phyloP scores from a whole-genome alignment of 2,888 invertebrate species.

The Spilosoma lubricipeda region DNA sequence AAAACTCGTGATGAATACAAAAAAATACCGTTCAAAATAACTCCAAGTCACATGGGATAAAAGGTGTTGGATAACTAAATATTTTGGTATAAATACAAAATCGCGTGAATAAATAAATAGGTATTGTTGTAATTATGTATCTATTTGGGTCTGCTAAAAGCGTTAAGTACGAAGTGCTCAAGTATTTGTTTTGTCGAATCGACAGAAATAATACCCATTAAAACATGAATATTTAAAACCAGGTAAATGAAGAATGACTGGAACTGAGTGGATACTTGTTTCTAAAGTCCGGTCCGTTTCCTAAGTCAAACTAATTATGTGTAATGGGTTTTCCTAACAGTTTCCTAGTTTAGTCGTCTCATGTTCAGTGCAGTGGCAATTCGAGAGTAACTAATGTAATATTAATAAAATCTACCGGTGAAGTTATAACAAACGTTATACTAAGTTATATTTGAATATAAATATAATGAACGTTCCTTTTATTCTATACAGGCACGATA shows the following conservation, averaged over 20 bases:
- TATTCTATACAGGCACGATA: conserved; percentile 28
- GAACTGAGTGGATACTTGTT: neutral
- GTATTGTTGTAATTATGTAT: neutral
- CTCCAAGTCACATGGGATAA: conserved; percentile 30
- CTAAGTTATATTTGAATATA: neutral
- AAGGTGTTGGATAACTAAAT: neutral
- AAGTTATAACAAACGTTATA: neutral
- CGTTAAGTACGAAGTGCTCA: neutral
- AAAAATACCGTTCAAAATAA: conserved; percentile 30
- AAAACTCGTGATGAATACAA: conserved; percentile 39
- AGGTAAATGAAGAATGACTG: neutral
- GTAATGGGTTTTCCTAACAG: neutral
- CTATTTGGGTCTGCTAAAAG: neutral
- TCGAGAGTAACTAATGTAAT: neutral
- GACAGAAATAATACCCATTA: neutral
- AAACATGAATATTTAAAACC: neutral
- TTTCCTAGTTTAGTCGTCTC: neutral
- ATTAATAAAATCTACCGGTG: neutral
- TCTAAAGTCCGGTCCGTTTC: neutral
- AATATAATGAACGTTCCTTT: conserved; percentile 11
- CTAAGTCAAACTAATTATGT: neutral
- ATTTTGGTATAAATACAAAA: neutral
- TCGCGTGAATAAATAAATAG: neutral
- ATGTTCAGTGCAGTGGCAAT: neutral
- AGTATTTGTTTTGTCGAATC: neutral